These are phyloP conservation scores for Omphaloscelis lunosa DNA, from an alignment of 2,888 invertebrate genomes.

Conservation along the genomic window DNA sequence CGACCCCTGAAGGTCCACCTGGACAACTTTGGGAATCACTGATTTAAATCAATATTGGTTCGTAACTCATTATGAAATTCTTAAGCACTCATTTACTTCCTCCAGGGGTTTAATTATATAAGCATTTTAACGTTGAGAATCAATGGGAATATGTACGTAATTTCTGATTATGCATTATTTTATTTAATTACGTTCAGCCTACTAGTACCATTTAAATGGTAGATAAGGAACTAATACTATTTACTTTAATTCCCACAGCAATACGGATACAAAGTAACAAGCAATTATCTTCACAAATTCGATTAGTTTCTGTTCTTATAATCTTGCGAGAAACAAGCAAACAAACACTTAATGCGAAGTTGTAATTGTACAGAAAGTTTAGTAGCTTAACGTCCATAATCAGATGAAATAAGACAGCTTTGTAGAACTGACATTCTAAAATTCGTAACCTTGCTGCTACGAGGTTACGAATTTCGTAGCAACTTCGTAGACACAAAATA, in stretches of 20 bases:
- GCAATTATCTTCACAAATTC: conserved; percentile 44
- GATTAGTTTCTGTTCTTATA: conserved; percentile 28
- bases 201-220: conserved; percentile 30
- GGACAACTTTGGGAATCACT: too few species aligned
- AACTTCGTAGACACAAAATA: conserved; percentile 30
- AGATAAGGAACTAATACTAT: conserved; percentile 47
- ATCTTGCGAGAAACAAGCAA: conserved; percentile 15
- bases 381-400: background rate
- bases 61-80: conserved; percentile 20
- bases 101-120: conserved; percentile 36
- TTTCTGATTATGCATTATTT: conserved; percentile 31
- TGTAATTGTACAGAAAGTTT: background rate
- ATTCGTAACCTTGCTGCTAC: conserved; percentile 50
- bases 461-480: conserved; percentile 56
- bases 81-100: conserved; percentile 6
- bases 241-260: conserved; percentile 28
- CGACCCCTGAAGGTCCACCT: too few species aligned
- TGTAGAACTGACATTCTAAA: conserved; percentile 18
- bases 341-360: conserved; percentile 10
- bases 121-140: conserved; percentile 37
- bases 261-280: conserved; percentile 32
- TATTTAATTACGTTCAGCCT: conserved; percentile 45
- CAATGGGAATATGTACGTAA: conserved; percentile 32
- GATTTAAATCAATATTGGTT: too few species aligned
- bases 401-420: conserved; percentile 15